Evolutionary conservation across 2,888 invertebrate genomes (phyloP), one percentile per base, ranked within the genome.

Genomic region (Tinea trinotella): DNA sequence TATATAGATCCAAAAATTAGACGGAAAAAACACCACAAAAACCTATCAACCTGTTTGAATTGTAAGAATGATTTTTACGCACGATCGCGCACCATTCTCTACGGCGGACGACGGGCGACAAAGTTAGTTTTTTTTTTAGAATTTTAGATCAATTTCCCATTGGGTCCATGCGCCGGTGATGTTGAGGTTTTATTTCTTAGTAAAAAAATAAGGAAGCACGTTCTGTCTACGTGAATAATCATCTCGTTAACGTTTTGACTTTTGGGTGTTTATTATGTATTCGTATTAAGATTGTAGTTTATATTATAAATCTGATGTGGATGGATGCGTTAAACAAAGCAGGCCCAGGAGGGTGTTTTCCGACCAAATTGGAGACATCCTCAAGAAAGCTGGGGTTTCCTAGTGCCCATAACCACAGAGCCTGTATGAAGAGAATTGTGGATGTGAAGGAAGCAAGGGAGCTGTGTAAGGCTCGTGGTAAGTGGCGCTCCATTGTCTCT

Each of bases 161-260:
- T 56, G 56, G 54, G 54, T 54, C 56, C 54, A 52, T 61, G 62
- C 57, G 58, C 62, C 61, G 58, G 12, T 12, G 65, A 65, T 59
- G 62, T 64, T 66, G 64, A 56, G 63, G 61, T 48, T 55, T n/a
- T 17, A 22, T 19, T n/a, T n/a, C 9, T 12, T 5, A n/a, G 40
- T 15, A 53, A 18, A 20, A 48, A 54, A 61, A 60, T 60, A 56
- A 13, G 17, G 53, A 44, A 59, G 70, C 78, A 76, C 76, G 77
- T 76, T 63, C 57, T 52, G 5, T 54, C 59, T 68, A 70, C 73
- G 74, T 72, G 74, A 66, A 68, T 71, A 79, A 79, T 79, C 76
- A 73, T 63, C 74, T 75, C 54, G 76, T 76, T 77, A 71, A 70
- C 71, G 74, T 66, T 30, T 76, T 78, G 76, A 77, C 71, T 75